phyloP scores from a whole-genome alignment of 2,888 invertebrate genomes.

The Apeira syringaria region DNA sequence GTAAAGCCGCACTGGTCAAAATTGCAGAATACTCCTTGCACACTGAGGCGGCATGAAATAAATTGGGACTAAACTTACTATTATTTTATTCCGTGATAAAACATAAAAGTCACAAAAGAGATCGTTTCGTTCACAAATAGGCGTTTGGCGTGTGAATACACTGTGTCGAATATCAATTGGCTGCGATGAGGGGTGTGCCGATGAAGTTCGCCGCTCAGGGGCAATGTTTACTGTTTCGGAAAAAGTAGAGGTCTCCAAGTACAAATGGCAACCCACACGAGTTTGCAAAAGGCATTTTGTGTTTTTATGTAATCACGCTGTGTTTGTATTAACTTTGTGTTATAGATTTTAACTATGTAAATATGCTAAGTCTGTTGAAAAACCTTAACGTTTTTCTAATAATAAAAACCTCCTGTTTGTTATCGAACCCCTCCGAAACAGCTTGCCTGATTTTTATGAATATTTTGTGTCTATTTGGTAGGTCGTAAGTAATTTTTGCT shows the following conservation, averaged over 20 bases:
- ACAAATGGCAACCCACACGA: neutral
- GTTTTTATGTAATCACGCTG: too few relatives aligned
- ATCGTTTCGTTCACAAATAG: slow-evolving; percentile 69
- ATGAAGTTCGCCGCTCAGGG: slow-evolving; percentile 47
- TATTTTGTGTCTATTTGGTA: too few relatives aligned
- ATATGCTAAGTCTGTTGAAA: too few relatives aligned
- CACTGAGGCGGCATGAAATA: slow-evolving; percentile 35
- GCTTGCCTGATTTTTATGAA: too few relatives aligned
- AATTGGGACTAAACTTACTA: slow-evolving; percentile 52
- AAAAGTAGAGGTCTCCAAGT: neutral
- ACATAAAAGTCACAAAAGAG: slow-evolving; percentile 27
- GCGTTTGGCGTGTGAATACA: slow-evolving; percentile 73
- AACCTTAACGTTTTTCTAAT: too few relatives aligned
- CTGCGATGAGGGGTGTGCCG: slow-evolving; percentile 49
- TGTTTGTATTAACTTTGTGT: too few relatives aligned
- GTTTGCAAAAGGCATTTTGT: too few relatives aligned
- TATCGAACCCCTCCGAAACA: too few relatives aligned
- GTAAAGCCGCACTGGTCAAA: neutral
- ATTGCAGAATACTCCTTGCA: slow-evolving; percentile 25
- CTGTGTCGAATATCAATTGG: slow-evolving; percentile 80
- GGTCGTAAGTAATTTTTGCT: too few relatives aligned
- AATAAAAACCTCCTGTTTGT: too few relatives aligned
- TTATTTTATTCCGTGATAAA: neutral
- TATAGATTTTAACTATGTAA: too few relatives aligned
- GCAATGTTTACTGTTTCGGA: slow-evolving; percentile 7